phyloP scores from a whole-genome alignment of 2,888 invertebrate species.

The Pachydiplax longipennis region DNA sequence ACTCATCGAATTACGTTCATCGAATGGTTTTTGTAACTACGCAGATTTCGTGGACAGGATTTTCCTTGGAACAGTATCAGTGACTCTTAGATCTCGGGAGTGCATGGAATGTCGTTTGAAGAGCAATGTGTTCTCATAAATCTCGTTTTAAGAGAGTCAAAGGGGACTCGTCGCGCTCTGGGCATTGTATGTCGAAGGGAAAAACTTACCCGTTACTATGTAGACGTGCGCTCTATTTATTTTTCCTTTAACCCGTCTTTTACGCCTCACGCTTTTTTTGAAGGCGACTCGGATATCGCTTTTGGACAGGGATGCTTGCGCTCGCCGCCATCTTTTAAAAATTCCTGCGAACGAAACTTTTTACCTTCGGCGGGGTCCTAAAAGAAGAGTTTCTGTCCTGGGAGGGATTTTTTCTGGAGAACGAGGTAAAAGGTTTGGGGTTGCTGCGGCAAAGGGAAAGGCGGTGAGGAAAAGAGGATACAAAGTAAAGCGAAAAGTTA shows the following conservation, averaged over 20 bases:
- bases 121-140: too few relatives aligned
- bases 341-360: slow-evolving; percentile 11
- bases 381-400: not conserved
- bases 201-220: not conserved
- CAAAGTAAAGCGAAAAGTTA: not conserved
- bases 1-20: too few relatives aligned
- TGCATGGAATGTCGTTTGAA: too few relatives aligned
- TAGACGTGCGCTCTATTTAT: not conserved
- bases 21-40: too few relatives aligned
- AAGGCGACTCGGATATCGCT: not conserved
- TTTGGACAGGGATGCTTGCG: not conserved
- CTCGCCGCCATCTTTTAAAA: not conserved
- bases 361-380: not conserved
- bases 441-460: not conserved
- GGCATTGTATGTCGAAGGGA: not conserved
- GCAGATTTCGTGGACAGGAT: too few relatives aligned
- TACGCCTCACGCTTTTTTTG: not conserved
- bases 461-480: not conserved
- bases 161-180: too few relatives aligned
- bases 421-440: not conserved
- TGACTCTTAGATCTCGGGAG: too few relatives aligned
- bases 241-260: not conserved
- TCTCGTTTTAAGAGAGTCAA: too few relatives aligned
- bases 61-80: too few relatives aligned
- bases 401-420: not conserved